These are phyloP conservation scores for Drosophila serrata DNA, from an alignment of 1,140 invertebrate species.

Conservation along the genomic window DNA sequence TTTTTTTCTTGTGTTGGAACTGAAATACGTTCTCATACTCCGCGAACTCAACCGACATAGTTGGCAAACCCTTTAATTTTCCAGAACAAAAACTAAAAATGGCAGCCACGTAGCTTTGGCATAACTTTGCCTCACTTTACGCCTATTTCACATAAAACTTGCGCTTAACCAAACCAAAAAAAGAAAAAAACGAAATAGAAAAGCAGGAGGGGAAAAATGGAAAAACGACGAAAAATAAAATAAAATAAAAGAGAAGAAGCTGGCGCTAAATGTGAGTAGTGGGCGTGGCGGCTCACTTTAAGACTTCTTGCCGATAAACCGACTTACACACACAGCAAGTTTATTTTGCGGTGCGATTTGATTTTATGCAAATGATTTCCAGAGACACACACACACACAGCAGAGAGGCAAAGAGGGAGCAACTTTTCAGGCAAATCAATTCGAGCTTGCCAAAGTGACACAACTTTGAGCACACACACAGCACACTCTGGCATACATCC, in stretches of 20 bases:
- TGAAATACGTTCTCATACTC: neutral
- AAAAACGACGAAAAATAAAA: neutral
- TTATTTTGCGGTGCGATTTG: conserved; percentile 79
- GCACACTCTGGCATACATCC: conserved; percentile 10
- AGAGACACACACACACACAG: conserved; percentile 6
- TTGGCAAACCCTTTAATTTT: conserved; percentile 6
- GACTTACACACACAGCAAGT: conserved; percentile 47
- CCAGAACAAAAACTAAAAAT: conserved; percentile 23
- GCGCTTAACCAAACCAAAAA: conserved; percentile 17
- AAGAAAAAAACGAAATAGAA: neutral
- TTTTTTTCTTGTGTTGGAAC: neutral
- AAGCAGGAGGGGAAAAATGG: neutral
- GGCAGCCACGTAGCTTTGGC: conserved; percentile 59
- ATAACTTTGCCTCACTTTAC: conserved; percentile 74
- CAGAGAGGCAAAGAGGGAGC: conserved; percentile 23
- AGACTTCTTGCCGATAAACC: conserved; percentile 29
- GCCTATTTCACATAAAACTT: conserved; percentile 74
- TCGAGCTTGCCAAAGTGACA: conserved; percentile 78
- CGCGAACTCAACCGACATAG: neutral
- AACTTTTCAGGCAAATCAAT: conserved; percentile 78
- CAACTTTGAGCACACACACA: conserved; percentile 37
- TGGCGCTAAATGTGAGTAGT: conserved; percentile 31
- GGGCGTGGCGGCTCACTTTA: conserved; percentile 45
- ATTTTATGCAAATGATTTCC: conserved; percentile 79
- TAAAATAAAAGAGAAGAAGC: neutral